These are phyloP conservation scores for Cariama cristata DNA, from an alignment of 2,113 vertebrate species.

Conservation along the genomic window DNA sequence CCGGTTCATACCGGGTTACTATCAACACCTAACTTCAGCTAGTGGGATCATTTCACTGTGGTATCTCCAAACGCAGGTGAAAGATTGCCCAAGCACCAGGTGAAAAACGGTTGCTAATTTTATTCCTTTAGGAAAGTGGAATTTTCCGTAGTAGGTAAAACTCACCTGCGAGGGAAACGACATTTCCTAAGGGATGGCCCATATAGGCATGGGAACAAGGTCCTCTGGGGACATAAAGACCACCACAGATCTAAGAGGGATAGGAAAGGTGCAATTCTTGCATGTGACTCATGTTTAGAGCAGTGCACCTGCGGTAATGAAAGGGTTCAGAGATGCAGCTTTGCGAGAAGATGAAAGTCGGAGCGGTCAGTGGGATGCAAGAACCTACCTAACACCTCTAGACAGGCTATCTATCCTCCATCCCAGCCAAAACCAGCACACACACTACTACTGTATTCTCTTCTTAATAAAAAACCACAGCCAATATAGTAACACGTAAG, in stretches of 20 bases:
- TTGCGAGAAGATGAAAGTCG: background rate
- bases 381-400: background rate
- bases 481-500: background rate
- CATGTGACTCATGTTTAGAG: rapidly evolving
- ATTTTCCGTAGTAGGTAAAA: background rate
- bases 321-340: background rate
- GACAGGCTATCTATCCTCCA: too few relatives aligned
- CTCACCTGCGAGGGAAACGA: rapidly evolving
- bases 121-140: background rate
- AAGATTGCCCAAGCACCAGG: background rate
- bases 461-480: background rate
- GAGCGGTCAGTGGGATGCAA: rapidly evolving
- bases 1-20: rapidly evolving
- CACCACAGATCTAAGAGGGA: background rate
- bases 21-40: rapidly evolving
- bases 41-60: background rate
- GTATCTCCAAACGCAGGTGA: background rate
- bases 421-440: too few relatives aligned
- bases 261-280: background rate
- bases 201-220: rapidly evolving
- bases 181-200: background rate
- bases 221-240: background rate
- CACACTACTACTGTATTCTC: background rate
- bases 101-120: background rate
- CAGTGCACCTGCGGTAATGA: background rate